Percentiles rank a stretch among this genome's conserved stretches.
Conservation (phyloP, 2,888 invertebrate genomes). For the Formica aserva region DNA sequence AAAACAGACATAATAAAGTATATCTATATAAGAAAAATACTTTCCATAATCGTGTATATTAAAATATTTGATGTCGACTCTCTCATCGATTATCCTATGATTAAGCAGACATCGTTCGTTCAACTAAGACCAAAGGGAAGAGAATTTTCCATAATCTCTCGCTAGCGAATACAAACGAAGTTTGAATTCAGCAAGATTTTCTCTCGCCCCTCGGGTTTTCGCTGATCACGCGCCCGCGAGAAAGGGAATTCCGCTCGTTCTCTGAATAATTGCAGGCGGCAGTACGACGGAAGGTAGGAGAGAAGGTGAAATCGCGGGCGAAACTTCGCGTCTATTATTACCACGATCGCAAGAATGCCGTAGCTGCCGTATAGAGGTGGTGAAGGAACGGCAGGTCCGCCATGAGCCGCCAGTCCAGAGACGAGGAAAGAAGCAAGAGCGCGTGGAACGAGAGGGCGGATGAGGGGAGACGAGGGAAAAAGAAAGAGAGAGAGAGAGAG, state of each 20-base stretch:
- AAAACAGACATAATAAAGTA: background rate
- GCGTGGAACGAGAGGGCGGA: slow-evolving; percentile 57
- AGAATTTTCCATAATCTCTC: slow-evolving; percentile 51
- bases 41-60: slow-evolving; percentile 1
- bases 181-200: slow-evolving; percentile 60
- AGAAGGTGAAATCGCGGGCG: slow-evolving; percentile 72
- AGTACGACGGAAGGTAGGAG: slow-evolving; percentile 63
- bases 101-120: slow-evolving; percentile 23
- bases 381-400: slow-evolving; percentile 39
- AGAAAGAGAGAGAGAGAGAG: slow-evolving; percentile 50
- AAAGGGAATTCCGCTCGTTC: slow-evolving; percentile 75
- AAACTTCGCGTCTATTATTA: slow-evolving; percentile 79
- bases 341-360: slow-evolving; percentile 76
- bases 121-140: slow-evolving; percentile 12
- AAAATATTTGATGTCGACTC: slow-evolving; percentile 13
- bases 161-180: slow-evolving; percentile 44
- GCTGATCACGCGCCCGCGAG: slow-evolving; percentile 58
- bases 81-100: slow-evolving; percentile 27
- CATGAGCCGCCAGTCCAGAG: slow-evolving; percentile 40
- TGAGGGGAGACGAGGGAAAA: slow-evolving; percentile 46
- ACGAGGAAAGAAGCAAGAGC: slow-evolving; percentile 31
- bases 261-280: slow-evolving; percentile 76
- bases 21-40: background rate
- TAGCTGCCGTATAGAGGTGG: slow-evolving; percentile 53
- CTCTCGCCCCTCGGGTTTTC: slow-evolving; percentile 47